These are phyloP conservation scores for Orthosia gothica DNA, from an alignment of 2,888 invertebrate genomes.

Conservation along the genomic window DNA sequence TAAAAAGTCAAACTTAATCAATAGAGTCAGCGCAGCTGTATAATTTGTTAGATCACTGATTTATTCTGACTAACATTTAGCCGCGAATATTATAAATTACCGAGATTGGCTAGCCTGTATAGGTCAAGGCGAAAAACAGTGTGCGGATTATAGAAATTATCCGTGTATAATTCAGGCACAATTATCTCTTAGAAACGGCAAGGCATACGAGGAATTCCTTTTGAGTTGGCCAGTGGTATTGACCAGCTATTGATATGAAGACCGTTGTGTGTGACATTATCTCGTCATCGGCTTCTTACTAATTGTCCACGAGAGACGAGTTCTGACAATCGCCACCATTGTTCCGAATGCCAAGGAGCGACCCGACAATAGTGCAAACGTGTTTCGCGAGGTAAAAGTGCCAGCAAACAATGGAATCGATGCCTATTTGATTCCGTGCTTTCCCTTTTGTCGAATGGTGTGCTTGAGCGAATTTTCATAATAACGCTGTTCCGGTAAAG, in stretches of 20 bases:
- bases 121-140: conserved; percentile 58
- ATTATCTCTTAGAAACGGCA: conserved; percentile 33
- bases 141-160: conserved; percentile 48
- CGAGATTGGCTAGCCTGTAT: conserved; percentile 26
- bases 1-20: conserved; percentile 6
- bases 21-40: conserved; percentile 4
- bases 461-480: conserved; percentile 78
- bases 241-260: conserved; percentile 44
- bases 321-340: conserved; percentile 84
- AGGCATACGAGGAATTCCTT: conserved; percentile 52
- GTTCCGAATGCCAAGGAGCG: conserved; percentile 78
- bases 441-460: conserved; percentile 81
- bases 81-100: conserved; percentile 19
- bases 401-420: conserved; percentile 82
- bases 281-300: conserved; percentile 79
- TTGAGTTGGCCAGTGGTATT: conserved; percentile 31
- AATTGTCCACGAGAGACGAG: conserved; percentile 74
- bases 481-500: conserved; percentile 72
- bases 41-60: conserved; percentile 10
- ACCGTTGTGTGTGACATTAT: conserved; percentile 53
- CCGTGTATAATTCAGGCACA: conserved; percentile 33
- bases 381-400: conserved; percentile 83
- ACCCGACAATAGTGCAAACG: conserved; percentile 82
- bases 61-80: conserved; percentile 20
- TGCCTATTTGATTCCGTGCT: conserved; percentile 84